These are phyloP conservation scores for Platysteira castanea DNA, from an alignment of 2,113 vertebrate genomes.

Conservation along the genomic window DNA sequence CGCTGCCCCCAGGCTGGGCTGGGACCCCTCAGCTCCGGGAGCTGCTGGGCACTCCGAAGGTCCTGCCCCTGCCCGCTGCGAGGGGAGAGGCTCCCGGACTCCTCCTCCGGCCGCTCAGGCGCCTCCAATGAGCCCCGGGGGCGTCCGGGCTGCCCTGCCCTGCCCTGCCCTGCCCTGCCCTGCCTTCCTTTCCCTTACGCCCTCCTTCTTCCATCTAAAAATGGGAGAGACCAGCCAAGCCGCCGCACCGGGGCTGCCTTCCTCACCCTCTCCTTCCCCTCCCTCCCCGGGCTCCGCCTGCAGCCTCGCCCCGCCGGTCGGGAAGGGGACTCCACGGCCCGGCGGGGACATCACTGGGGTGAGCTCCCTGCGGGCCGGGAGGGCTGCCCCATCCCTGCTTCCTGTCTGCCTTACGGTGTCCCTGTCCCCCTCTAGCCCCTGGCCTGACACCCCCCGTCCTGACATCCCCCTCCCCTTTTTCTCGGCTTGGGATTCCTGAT, in stretches of 20 bases:
- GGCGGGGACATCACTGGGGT: slow-evolving; percentile 9
- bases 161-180: not conserved
- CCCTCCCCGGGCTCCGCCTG: not conserved
- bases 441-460: not conserved
- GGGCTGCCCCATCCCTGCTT: not conserved
- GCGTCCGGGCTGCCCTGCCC: not conserved
- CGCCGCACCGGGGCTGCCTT: not conserved
- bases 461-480: not conserved
- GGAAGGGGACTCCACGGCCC: not conserved
- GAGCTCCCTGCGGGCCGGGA: not conserved
- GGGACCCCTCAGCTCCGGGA: not conserved
- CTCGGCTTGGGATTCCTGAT: not conserved
- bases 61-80: not conserved
- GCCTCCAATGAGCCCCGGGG: slow-evolving; percentile 26
- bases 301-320: not conserved
- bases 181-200: not conserved
- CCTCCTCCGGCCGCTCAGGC: not conserved
- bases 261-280: not conserved
- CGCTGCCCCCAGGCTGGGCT: not conserved
- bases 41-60: not conserved
- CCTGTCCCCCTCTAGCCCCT: not conserved
- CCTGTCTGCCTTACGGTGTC: not conserved
- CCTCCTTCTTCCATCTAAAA: not conserved
- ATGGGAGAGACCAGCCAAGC: not conserved
- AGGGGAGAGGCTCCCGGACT: not conserved